These are phyloP conservation scores for Larimichthys crocea DNA, from an alignment of 2,113 vertebrate species.

Conservation along the genomic window DNA sequence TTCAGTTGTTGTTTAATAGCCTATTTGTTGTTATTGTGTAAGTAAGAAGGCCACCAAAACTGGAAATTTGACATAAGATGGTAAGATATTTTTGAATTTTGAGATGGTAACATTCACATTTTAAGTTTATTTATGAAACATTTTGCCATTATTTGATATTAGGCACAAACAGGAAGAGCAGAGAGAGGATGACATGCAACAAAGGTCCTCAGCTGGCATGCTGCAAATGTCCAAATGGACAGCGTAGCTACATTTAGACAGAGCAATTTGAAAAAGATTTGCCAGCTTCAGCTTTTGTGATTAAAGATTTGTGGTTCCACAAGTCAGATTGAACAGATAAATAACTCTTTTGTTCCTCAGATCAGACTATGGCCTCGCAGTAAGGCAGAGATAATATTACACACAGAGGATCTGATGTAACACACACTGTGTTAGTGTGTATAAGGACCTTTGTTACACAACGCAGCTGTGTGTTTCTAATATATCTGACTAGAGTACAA, in stretches of 20 bases:
- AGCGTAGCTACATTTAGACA: not conserved
- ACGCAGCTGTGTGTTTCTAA: not conserved
- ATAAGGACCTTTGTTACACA: not conserved
- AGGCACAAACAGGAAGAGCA: not conserved
- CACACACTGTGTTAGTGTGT: not conserved
- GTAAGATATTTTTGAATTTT: too few relatives aligned
- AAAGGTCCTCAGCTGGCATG: not conserved
- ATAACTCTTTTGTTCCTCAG: not conserved
- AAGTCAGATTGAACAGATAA: not conserved
- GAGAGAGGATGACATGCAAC: not conserved
- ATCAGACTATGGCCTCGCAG: not conserved
- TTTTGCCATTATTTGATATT: slow-evolving; percentile 3
- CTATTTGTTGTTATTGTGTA: too few relatives aligned
- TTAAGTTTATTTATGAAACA: not conserved
- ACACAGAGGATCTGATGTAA: not conserved
- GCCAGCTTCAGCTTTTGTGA: not conserved
- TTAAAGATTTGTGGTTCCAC: not conserved
- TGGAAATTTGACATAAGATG: not conserved
- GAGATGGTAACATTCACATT: not conserved
- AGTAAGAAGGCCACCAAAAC: not conserved
- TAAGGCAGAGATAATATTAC: not conserved
- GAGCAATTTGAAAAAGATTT: not conserved
- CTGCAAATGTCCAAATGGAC: not conserved
- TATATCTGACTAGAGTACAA: not conserved
- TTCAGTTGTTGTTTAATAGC: not conserved